Percentiles rank a stretch among this genome's conserved stretches.
phyloP scores from a whole-genome alignment of 2,888 invertebrate genomes.

The Macrosoma leucophasiata region DNA sequence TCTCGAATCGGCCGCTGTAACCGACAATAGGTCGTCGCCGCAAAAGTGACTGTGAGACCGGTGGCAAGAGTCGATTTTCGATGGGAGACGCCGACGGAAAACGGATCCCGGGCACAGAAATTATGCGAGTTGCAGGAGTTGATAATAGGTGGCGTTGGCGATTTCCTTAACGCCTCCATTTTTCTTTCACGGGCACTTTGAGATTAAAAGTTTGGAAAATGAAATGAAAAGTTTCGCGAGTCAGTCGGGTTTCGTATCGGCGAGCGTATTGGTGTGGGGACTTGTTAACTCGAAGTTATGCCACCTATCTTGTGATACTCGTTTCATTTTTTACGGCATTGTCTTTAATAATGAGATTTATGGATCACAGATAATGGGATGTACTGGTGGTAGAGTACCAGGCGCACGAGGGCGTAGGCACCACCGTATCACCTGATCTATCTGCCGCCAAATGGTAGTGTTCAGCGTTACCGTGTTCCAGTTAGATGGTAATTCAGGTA shows the following conservation, averaged over 20 bases:
- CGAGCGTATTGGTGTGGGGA: conserved; percentile 48
- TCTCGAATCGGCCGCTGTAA: conserved; percentile 41
- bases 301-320: too few relatives aligned
- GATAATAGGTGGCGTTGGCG: conserved; percentile 72
- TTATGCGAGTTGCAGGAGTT: conserved; percentile 53
- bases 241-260: conserved; percentile 40
- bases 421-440: too few relatives aligned
- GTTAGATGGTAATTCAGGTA: too few relatives aligned
- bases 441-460: too few relatives aligned
- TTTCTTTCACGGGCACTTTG: conserved; percentile 75
- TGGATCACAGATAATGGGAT: too few relatives aligned
- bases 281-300: too few relatives aligned
- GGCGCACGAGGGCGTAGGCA: too few relatives aligned
- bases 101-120: conserved; percentile 30
- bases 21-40: conserved; percentile 13
- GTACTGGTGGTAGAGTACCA: too few relatives aligned
- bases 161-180: conserved; percentile 69
- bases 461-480: too few relatives aligned
- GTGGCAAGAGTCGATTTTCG: conserved; percentile 9
- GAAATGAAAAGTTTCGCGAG: conserved; percentile 60
- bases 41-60: conserved; percentile 7
- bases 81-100: neutral
- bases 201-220: conserved; percentile 74
- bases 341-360: too few relatives aligned
- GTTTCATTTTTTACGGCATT: too few relatives aligned